Evolutionary conservation across 2,113 vertebrate genomes (phyloP), one percentile per base, ranked within the genome.

Genomic region (Vombatus ursinus): DNA sequence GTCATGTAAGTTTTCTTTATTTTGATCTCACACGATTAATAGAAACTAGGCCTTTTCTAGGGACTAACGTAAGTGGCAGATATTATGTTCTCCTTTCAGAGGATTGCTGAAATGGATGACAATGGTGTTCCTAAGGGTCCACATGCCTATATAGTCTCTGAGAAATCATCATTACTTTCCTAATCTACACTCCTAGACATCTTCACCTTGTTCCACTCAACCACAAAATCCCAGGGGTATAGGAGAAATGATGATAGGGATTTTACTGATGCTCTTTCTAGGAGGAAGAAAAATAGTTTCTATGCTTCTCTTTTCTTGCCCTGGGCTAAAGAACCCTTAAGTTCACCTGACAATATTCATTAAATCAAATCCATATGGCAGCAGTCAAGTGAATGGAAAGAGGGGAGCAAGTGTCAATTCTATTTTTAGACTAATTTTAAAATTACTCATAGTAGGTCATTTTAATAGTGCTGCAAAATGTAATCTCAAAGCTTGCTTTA

Each of bases 261-360:
- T 96, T 95, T 91, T 91, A 49, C 31, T 61, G 37, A 96, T 92
- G 95, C 92, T 93, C 52, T 95, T 52, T 95, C 93, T 92, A 44
- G 3, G 68, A 57, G 54, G 89, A 94, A 91, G 14, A n/a, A 9
- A 96, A 95, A 91, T 24, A 31, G 3, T 50, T 95, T 95, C 92
- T 25, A 19, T 47, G 31, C 25, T 96, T 97, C 90, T 93, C 2
- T 92, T 52, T 93, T 90, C 53, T 48, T 89, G 52, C 54, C 49
- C 0, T 6, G 77, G 4, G 93, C 93, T 91, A 97, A 92, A 92
- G 84, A 52, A 96, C 92, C 48, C 96, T 97, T 97, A 91, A 95
- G 94, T 95, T 97, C 31, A 97, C 95, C 93, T 95, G 54, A 89
- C 91, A 95, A 54, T 77, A 52, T 49, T 96, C 96, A 95, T 93